A percentile compares a stretch with the other conserved stretches of the same genome.
Conservation (phyloP, 1,140 invertebrate species). For the Meloidogyne exigua region DNA sequence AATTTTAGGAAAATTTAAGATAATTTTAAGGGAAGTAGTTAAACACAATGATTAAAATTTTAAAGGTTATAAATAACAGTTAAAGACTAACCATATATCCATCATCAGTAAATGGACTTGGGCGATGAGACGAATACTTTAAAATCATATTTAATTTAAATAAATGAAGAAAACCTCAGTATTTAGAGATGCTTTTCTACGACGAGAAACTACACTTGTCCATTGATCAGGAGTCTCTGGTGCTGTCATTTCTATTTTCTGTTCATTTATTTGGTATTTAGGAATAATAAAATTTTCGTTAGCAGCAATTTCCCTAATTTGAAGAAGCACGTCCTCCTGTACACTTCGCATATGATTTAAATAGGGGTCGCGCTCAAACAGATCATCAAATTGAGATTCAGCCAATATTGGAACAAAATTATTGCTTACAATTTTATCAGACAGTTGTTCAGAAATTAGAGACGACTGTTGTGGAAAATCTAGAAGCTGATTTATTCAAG, state of each 20-base stretch:
- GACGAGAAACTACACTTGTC: background rate
- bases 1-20: too few relatives aligned
- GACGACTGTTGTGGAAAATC: background rate
- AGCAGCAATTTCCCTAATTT: background rate
- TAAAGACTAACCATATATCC: background rate
- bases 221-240: background rate
- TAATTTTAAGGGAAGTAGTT: too few relatives aligned
- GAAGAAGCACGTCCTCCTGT: background rate
- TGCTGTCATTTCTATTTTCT: background rate
- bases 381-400: background rate
- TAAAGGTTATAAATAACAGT: too few relatives aligned
- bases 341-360: background rate
- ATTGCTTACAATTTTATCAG: background rate
- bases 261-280: background rate
- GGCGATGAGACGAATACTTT: background rate
- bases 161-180: background rate
- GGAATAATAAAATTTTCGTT: background rate
- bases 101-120: background rate
- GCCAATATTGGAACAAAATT: background rate
- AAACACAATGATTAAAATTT: too few relatives aligned
- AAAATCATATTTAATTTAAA: background rate
- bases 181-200: background rate
- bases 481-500: too few relatives aligned
- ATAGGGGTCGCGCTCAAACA: background rate
- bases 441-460: background rate